Percentiles rank a stretch among this genome's conserved stretches.
Evolutionary conservation across 2,113 vertebrate species (phyloP).

Genomic region (Podarcis cretensis): DNA sequence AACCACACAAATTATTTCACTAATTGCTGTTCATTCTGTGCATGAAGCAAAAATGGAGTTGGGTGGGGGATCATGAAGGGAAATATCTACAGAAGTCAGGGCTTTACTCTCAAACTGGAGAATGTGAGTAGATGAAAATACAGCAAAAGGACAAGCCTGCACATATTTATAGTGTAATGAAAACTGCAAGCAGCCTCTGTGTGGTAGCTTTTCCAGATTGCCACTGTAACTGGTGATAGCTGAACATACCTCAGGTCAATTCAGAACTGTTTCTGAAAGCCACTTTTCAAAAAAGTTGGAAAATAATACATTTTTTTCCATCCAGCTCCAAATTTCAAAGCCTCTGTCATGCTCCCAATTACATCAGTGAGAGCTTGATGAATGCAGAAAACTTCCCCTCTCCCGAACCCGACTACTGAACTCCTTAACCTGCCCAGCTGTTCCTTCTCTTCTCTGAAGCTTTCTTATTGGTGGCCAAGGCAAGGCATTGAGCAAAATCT

Average conservation of each 20-base stretch:
- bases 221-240: background rate
- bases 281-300: too few relatives aligned
- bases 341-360: background rate
- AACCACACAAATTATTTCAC: background rate
- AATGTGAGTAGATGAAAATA: background rate
- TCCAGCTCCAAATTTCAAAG: too few relatives aligned
- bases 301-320: too few relatives aligned
- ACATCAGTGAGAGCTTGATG: background rate
- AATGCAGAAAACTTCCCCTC: background rate
- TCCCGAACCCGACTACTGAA: background rate
- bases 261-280: too few relatives aligned
- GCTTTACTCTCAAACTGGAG: background rate
- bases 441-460: background rate
- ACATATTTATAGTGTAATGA: background rate
- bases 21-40: conserved; percentile 22
- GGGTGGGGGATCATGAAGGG: too few relatives aligned
- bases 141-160: background rate
- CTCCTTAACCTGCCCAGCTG: background rate
- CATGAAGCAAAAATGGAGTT: background rate
- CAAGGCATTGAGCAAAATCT: background rate
- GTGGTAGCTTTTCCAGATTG: background rate
- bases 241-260: too few relatives aligned
- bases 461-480: background rate
- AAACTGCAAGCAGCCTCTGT: background rate
- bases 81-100: background rate